Base-by-base conservation (phyloP, 2,797 vertebrate species). In the Lerista edwardsae region DNA sequence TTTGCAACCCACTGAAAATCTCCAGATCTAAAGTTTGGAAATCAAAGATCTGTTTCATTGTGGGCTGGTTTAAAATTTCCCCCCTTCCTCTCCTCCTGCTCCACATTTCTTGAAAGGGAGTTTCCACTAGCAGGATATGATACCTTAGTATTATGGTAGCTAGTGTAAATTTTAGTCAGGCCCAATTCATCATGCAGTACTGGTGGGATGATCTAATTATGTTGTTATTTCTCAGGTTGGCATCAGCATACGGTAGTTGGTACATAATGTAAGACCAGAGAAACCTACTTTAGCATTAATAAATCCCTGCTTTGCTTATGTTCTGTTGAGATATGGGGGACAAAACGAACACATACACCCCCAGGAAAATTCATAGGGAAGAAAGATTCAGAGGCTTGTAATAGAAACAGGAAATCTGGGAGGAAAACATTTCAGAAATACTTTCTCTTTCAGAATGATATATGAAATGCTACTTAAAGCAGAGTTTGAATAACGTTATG, bases 401-500 rank as follows among this genome's bases (percentile, higher is more conserved):
- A 59, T 71, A 39, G 62, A 6, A 41, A 64, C 10, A 27, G 17
- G 19, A 12, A 44, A 4, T 64, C 11, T 14, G 29, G 34, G 23
- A n/a, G 29, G 23, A 75, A 7, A 55, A 55, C 15, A 17, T 17
- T 55, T 55, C 51, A 55, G 51, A 55, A 15, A 61, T 67, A 83
- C 25, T n/a, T 57, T 34, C n/a, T 57, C 4, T 36, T 83, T 77
- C n/a, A 61, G 62, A 61, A 29, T n/a, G 25, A 31, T 44, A n/a
- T 27, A 31, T 81, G 19, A 41, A 79, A 55, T n/a, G n/a, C 36
- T 61, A 39, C 57, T 57, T 73, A 17, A 27, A 47, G 47, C 2
- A 8, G 4, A 72, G 19, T 51, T 84, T 79, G 9, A 72, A 84
- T 83, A 75, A 44, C 36, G 41, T 83, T 82, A 65, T 17, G 57